These are phyloP conservation scores for Salvelinus namaycush DNA, from an alignment of 2,113 vertebrate species.

Conservation along the genomic window DNA sequence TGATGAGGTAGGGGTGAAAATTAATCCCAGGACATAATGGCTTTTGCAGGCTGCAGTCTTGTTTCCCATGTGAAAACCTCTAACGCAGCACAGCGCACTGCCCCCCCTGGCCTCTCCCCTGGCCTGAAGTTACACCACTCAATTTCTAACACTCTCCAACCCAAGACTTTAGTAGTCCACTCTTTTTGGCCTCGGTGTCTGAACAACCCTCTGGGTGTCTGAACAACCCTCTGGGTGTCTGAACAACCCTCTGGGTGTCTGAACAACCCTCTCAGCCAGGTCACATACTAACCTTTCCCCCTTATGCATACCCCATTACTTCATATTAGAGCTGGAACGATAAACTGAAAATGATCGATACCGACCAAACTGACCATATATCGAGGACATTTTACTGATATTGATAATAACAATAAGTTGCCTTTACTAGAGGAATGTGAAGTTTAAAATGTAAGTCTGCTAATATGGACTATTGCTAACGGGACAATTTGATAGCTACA, in stretches of 20 bases:
- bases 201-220: too few relatives aligned
- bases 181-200: background rate
- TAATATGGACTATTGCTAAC: too few relatives aligned
- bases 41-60: conserved; percentile 62
- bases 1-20: conserved; percentile 31
- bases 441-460: too few relatives aligned
- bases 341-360: too few relatives aligned
- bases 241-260: too few relatives aligned
- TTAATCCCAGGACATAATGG: conserved; percentile 59
- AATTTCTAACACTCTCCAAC: background rate
- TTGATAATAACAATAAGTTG: too few relatives aligned
- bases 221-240: too few relatives aligned
- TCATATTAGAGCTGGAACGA: too few relatives aligned
- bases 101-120: background rate
- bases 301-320: background rate
- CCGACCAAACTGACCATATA: too few relatives aligned
- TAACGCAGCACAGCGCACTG: background rate
- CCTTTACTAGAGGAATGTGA: too few relatives aligned
- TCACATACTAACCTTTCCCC: background rate
- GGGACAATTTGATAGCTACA: too few relatives aligned
- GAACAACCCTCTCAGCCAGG: background rate
- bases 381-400: too few relatives aligned
- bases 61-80: conserved; percentile 40
- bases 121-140: conserved; percentile 5
- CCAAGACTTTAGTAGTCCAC: background rate